Evolutionary conservation across 2,888 invertebrate species (phyloP).

Genomic region (Drosophila tripunctata): DNA sequence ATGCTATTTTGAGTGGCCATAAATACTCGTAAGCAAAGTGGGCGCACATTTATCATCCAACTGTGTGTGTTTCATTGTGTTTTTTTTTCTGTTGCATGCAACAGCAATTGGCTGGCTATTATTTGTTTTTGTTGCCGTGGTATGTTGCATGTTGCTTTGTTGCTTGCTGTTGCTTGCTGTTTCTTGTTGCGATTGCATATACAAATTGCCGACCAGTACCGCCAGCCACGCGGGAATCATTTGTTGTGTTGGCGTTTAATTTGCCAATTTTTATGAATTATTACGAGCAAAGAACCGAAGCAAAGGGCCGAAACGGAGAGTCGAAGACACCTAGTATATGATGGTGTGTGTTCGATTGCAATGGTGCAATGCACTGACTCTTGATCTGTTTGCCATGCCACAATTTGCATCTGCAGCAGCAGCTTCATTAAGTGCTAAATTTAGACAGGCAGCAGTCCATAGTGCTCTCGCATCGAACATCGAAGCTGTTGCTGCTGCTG

Average conservation of each 20-base stretch:
- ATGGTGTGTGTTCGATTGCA: conserved; percentile 6
- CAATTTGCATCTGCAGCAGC: conserved; percentile 60
- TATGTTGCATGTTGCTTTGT: neutral
- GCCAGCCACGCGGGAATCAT: conserved; percentile 66
- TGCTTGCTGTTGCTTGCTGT: neutral
- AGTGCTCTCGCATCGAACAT: conserved; percentile 55
- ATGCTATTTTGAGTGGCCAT: conserved; percentile 77
- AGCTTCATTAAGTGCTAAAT: conserved; percentile 79
- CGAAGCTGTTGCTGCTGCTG: no score
- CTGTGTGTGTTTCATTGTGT: conserved; percentile 15
- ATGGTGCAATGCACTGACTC: conserved; percentile 6
- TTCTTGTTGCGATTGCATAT: conserved; percentile 33
- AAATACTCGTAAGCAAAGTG: conserved; percentile 61
- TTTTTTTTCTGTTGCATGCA: conserved; percentile 58
- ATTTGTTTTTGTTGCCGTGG: conserved; percentile 43
- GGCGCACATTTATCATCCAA: conserved; percentile 64
- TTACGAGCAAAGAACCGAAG: conserved; percentile 39
- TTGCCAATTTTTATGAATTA: conserved; percentile 80
- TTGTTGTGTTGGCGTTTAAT: conserved; percentile 79
- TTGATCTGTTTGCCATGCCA: conserved; percentile 62
- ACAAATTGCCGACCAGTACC: conserved; percentile 69
- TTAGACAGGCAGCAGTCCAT: conserved; percentile 71
- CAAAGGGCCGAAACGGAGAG: conserved; percentile 24
- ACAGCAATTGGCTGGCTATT: conserved; percentile 58
- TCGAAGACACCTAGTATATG: no score